Evolutionary conservation across 2,888 invertebrate species (phyloP).

Genomic region (Orthonevra nobilis): DNA sequence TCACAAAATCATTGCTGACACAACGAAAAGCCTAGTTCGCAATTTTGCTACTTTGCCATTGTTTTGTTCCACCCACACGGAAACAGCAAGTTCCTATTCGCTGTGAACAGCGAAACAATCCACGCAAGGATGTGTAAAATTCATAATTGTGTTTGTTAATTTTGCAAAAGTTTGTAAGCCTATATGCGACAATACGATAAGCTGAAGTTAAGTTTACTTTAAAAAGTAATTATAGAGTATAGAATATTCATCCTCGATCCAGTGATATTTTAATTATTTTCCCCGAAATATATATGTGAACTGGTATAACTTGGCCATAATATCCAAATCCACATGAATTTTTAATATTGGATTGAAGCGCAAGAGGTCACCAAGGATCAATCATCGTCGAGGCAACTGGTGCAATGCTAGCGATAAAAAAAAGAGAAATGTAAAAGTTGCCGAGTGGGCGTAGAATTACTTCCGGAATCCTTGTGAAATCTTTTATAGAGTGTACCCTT

Average conservation of each 20-base stretch:
- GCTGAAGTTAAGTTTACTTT: slow-evolving; percentile 26
- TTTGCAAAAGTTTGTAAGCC: slow-evolving; percentile 5
- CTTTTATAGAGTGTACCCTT: slow-evolving; percentile 8
- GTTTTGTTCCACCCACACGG: not conserved
- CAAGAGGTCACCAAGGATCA: slow-evolving; percentile 51
- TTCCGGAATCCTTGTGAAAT: slow-evolving; percentile 35
- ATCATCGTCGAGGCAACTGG: slow-evolving; percentile 18
- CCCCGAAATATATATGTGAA: no score
- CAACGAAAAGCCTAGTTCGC: not conserved
- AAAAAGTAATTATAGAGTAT: slow-evolving; percentile 41
- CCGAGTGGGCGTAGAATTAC: slow-evolving; percentile 29
- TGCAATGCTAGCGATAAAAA: slow-evolving; percentile 16
- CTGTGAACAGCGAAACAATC: slow-evolving; percentile 15
- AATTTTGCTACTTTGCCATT: slow-evolving; percentile 3
- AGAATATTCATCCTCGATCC: slow-evolving; percentile 9
- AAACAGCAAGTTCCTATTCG: not conserved
- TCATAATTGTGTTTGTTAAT: slow-evolving; percentile 5
- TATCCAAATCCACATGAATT: slow-evolving; percentile 40
- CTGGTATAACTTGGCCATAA: slow-evolving; percentile 4
- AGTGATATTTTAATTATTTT: slow-evolving; percentile 56
- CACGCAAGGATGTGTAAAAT: slow-evolving; percentile 31
- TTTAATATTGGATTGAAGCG: slow-evolving; percentile 35
- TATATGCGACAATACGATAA: not conserved
- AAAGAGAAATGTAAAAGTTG: not conserved
- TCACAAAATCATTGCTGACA: not conserved